A percentile compares a stretch with the other conserved stretches of the same genome.
phyloP scores from a whole-genome alignment of 1,140 invertebrate genomes.

The Periplaneta americana region DNA sequence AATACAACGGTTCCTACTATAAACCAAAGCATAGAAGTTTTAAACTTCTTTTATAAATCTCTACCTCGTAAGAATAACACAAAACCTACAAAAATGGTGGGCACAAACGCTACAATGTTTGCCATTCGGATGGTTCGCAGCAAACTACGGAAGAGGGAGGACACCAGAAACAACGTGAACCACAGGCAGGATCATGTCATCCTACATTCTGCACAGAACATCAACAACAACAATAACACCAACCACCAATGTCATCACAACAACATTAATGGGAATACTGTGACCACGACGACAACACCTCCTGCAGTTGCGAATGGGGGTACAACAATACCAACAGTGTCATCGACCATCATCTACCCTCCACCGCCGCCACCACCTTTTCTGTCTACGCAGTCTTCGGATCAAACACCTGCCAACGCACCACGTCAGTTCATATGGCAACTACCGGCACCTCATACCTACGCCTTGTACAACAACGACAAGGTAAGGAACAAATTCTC shows the following conservation, averaged over 20 bases:
- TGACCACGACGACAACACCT: too few relatives aligned
- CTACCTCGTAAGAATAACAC: background rate
- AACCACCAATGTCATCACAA: conserved; percentile 25
- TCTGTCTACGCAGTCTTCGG: too few relatives aligned
- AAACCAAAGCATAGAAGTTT: background rate
- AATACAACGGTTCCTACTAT: background rate
- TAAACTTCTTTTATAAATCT: background rate
- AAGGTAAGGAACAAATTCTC: conserved; percentile 67
- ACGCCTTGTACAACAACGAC: conserved; percentile 62
- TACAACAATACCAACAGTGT: background rate
- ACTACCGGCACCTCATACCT: background rate
- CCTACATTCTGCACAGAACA: conserved; percentile 14
- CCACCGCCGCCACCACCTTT: conserved; percentile 74
- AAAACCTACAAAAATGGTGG: conserved; percentile 10
- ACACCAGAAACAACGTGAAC: conserved; percentile 49
- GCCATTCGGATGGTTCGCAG: conserved; percentile 82
- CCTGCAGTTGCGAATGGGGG: conserved; percentile 20
- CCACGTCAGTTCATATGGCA: background rate
- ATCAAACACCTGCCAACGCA: background rate
- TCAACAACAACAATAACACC: conserved; percentile 24
- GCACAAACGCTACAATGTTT: conserved; percentile 53
- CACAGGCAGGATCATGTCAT: background rate
- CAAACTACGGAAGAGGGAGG: conserved; percentile 76
- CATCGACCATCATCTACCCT: conserved; percentile 40
- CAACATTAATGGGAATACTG: conserved; percentile 10